Conservation (phyloP, 2,797 vertebrate genomes). For the Hypotaenidia philippensis region DNA sequence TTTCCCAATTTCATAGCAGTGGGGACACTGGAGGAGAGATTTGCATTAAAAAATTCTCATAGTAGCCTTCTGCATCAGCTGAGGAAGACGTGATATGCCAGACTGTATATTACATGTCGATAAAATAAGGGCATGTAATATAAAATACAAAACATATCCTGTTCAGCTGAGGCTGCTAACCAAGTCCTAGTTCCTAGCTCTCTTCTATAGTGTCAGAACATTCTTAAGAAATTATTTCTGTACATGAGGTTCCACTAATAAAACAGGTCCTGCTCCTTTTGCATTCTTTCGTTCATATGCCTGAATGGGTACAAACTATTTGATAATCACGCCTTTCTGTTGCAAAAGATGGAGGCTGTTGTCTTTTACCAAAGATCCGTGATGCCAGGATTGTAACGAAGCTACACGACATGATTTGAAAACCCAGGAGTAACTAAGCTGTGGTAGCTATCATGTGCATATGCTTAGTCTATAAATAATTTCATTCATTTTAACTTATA, state of each 20-base stretch:
- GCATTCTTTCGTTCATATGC: background rate
- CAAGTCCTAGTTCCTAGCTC: background rate
- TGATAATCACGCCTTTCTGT: background rate
- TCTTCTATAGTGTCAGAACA: conserved; percentile 9
- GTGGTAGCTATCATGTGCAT: background rate
- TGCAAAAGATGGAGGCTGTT: background rate
- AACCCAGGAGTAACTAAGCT: background rate
- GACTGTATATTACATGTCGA: background rate
- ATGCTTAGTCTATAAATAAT: background rate
- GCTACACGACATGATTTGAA: background rate
- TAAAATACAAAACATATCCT: background rate
- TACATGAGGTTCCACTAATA: background rate
- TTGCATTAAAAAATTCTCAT: background rate
- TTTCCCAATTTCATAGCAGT: conserved; percentile 27
- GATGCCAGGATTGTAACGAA: background rate
- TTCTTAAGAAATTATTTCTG: background rate
- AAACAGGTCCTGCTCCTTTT: background rate
- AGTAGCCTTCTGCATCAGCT: background rate
- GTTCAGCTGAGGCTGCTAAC: conserved; percentile 26
- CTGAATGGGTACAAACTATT: background rate
- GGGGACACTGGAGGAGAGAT: background rate
- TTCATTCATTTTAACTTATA: background rate
- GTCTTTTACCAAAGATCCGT: background rate
- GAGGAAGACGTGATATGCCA: background rate
- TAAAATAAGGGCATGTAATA: conserved; percentile 36